Evolutionary conservation across 2,113 vertebrate species (phyloP).

Genomic region (Leucosticte australis): DNA sequence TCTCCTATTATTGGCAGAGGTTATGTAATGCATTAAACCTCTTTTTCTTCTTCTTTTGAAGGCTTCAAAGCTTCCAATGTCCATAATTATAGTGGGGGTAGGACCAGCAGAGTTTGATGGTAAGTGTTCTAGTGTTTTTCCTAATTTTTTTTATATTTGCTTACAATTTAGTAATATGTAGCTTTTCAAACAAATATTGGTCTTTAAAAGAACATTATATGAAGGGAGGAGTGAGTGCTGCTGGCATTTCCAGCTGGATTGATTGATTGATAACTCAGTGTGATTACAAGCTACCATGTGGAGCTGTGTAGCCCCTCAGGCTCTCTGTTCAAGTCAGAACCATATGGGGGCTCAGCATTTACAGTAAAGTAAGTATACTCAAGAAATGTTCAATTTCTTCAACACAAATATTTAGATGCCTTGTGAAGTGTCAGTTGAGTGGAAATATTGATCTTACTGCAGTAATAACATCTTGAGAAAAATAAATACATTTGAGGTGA

Average conservation of each 20-base stretch:
- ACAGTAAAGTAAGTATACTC: not conserved
- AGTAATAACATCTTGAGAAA: not conserved
- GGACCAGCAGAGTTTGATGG: conserved; percentile 95
- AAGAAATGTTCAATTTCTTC: not conserved
- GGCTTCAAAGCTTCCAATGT: conserved; percentile 93
- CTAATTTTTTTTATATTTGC: not conserved
- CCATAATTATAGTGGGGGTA: conserved; percentile 93
- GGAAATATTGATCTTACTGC: not conserved
- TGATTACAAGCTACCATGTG: conserved; percentile 24
- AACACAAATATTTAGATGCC: not conserved
- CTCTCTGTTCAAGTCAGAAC: not conserved
- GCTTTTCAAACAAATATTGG: not conserved
- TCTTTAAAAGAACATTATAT: not conserved
- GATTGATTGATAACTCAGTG: conserved; percentile 29
- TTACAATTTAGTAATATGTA: not conserved
- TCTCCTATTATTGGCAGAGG: not conserved
- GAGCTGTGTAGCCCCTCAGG: conserved; percentile 28
- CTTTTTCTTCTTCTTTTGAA: conserved; percentile 63
- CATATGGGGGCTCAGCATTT: conserved; percentile 12
- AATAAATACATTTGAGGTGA: not conserved
- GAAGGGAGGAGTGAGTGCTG: not conserved
- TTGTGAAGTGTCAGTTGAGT: not conserved
- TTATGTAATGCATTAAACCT: not conserved
- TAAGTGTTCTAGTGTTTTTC: conserved; percentile 62
- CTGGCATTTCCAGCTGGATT: conserved; percentile 28